Conservation (phyloP, 2,797 vertebrate species). For the Lemur catta region DNA sequence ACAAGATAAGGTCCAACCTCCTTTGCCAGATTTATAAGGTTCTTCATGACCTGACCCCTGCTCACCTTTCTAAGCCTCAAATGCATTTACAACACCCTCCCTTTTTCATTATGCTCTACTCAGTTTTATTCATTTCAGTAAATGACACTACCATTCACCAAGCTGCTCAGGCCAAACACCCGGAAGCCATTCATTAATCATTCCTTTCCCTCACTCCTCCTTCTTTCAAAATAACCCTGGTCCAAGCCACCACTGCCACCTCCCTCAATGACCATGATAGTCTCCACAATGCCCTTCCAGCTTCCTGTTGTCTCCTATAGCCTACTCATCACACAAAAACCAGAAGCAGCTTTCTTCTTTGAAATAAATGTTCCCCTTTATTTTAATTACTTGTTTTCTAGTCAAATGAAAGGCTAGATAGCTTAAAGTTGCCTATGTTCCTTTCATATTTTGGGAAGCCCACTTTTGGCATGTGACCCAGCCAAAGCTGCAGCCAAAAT, state of each 20-base stretch:
- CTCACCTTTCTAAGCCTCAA: slow-evolving; percentile 7
- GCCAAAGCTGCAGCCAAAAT: neutral
- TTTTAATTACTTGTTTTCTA: slow-evolving; percentile 20
- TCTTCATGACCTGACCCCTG: slow-evolving; percentile 20
- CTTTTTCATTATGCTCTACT: neutral
- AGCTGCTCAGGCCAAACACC: neutral
- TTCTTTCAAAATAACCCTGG: neutral
- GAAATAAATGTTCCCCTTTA: neutral
- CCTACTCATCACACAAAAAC: neutral
- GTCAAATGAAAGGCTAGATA: neutral
- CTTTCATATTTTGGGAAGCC: neutral
- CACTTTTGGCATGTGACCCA: neutral
- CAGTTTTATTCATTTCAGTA: slow-evolving; percentile 6
- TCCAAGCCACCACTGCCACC: neutral
- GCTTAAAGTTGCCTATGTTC: neutral
- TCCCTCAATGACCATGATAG: neutral
- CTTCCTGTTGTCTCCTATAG: neutral
- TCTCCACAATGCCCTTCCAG: neutral
- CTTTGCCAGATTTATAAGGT: slow-evolving; percentile 12
- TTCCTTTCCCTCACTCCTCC: neutral
- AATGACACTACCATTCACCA: neutral
- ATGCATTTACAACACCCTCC: neutral
- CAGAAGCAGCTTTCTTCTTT: neutral
- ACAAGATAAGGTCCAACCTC: neutral
- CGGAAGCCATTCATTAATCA: neutral